Conservation (phyloP, 1,140 invertebrate genomes). For the Drosophila serrata region DNA sequence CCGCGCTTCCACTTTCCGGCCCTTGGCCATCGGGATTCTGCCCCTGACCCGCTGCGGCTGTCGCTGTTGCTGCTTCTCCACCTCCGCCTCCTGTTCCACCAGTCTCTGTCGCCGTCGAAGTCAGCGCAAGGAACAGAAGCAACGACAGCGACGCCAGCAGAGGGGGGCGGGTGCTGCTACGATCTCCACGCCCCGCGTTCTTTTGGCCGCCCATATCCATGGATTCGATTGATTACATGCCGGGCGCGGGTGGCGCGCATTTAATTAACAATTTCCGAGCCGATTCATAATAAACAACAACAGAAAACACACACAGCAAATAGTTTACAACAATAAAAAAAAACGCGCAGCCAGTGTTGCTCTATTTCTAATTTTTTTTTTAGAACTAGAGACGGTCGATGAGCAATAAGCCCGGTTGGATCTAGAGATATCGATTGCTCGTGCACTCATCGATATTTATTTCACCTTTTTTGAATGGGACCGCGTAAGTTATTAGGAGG, state of each 20-base stretch:
- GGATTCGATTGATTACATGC: slow-evolving; percentile 40
- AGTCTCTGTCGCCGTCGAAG: slow-evolving; percentile 8
- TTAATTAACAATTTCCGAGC: slow-evolving; percentile 54
- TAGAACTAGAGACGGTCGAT: slow-evolving; percentile 15
- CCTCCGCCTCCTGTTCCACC: background rate
- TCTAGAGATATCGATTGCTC: background rate
- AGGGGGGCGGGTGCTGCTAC: slow-evolving; percentile 25
- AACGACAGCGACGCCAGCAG: slow-evolving; percentile 27
- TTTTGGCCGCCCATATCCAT: slow-evolving; percentile 47
- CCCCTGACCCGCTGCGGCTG: slow-evolving; percentile 19
- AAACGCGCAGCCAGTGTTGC: slow-evolving; percentile 23
- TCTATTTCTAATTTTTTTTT: slow-evolving; percentile 18
- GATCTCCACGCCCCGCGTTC: slow-evolving; percentile 50
- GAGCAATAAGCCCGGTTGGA: background rate
- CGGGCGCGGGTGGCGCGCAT: slow-evolving; percentile 46
- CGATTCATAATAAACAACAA: slow-evolving; percentile 72
- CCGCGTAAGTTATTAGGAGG: too few species aligned
- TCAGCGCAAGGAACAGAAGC: slow-evolving; percentile 19
- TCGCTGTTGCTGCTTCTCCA: background rate
- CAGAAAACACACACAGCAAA: slow-evolving; percentile 39
- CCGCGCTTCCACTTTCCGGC: background rate
- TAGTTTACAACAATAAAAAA: slow-evolving; percentile 66
- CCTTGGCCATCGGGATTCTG: background rate
- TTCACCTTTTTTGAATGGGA: background rate
- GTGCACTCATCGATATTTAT: background rate